phyloP scores from a whole-genome alignment of 2,888 invertebrate species.

The Drosophila affinis region DNA sequence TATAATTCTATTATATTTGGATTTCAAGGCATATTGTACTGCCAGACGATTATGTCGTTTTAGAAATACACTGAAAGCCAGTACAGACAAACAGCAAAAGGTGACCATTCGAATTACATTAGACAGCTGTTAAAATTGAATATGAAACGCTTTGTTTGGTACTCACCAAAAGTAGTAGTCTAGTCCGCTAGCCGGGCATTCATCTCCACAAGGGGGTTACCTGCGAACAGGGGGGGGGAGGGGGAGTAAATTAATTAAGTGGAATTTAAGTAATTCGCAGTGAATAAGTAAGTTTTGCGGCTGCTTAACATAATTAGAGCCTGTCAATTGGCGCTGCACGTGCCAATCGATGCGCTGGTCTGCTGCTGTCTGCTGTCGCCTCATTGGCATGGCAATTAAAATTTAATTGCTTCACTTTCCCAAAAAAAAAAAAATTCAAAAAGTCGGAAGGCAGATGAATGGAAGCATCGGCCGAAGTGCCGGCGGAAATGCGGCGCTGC shows the following conservation, averaged over 20 bases:
- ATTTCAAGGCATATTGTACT: no score
- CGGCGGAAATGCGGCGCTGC: constrained; percentile 34
- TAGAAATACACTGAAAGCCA: no score
- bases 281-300: constrained; percentile 27
- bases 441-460: constrained; percentile 1
- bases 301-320: constrained; percentile 22
- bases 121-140: background rate
- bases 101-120: background rate
- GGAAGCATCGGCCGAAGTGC: constrained; percentile 28
- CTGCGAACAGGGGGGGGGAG: constrained; percentile 20
- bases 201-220: constrained; percentile 20
- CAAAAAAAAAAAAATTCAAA: constrained; percentile 24
- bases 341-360: constrained; percentile 39
- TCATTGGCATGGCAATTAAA: constrained; percentile 58
- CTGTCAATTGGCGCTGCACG: constrained; percentile 39
- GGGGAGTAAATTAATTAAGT: constrained; percentile 35
- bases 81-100: no score
- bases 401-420: constrained; percentile 72
- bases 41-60: no score
- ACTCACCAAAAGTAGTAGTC: constrained; percentile 5
- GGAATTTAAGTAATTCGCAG: constrained; percentile 23
- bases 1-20: no score
- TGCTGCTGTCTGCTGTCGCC: constrained; percentile 1
- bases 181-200: background rate
- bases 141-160: background rate